phyloP scores from a whole-genome alignment of 2,888 invertebrate species.

The Choreutis nemorana region DNA sequence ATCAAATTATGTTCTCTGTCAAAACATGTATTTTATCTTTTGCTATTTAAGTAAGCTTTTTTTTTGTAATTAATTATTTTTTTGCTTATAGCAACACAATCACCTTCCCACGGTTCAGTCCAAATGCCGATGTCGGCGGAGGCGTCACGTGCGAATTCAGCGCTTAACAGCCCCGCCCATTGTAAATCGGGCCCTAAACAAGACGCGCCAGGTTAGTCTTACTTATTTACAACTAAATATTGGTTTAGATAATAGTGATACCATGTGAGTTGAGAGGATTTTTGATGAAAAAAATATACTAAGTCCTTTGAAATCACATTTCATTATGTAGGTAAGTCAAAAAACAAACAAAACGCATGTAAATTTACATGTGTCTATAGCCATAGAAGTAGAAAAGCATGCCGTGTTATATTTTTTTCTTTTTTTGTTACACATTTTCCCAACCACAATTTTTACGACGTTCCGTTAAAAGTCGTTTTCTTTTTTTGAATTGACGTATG shows the following conservation, averaged over 20 bases:
- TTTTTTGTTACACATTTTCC: slow-evolving; percentile 64
- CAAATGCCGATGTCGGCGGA: slow-evolving; percentile 61
- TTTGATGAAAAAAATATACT: neutral
- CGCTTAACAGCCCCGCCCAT: slow-evolving; percentile 55
- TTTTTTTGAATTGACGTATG: slow-evolving; percentile 13
- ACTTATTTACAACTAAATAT: slow-evolving; percentile 1
- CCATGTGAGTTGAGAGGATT: neutral
- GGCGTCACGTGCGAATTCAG: slow-evolving; percentile 51
- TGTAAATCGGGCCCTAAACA: slow-evolving; percentile 46
- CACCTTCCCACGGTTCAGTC: slow-evolving; percentile 44
- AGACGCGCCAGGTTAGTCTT: slow-evolving; percentile 53
- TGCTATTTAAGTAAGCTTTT: neutral
- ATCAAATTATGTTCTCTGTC: neutral
- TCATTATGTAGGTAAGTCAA: slow-evolving; percentile 23
- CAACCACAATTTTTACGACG: slow-evolving; percentile 52
- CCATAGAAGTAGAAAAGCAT: slow-evolving; percentile 57
- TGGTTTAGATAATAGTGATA: too few relatives aligned
- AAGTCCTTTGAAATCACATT: slow-evolving; percentile 23
- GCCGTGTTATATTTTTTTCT: slow-evolving; percentile 21
- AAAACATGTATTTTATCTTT: neutral
- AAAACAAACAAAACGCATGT: slow-evolving; percentile 15
- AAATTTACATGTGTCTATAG: slow-evolving; percentile 29
- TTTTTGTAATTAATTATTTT: neutral
- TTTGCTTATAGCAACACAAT: slow-evolving; percentile 37
- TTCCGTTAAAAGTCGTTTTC: too few relatives aligned